Percentiles rank a stretch among this genome's conserved stretches.
Conservation (phyloP, 1,140 invertebrate species). For the Apis mellifera region DNA sequence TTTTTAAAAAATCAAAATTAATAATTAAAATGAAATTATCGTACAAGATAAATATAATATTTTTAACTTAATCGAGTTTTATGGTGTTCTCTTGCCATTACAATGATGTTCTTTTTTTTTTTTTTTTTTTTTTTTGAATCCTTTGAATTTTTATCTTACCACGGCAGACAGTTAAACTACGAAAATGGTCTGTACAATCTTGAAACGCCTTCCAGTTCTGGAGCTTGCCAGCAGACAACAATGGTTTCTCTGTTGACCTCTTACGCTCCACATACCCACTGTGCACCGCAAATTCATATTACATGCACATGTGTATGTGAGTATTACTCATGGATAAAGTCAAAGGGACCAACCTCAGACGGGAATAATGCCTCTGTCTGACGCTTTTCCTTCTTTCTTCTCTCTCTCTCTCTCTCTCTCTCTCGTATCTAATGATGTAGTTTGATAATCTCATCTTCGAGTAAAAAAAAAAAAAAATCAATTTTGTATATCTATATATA, state of each 20-base stretch:
- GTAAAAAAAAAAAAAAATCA: no score
- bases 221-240: slow-evolving; percentile 66
- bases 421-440: neutral
- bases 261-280: slow-evolving; percentile 66
- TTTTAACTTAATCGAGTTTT: no score
- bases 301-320: slow-evolving; percentile 28
- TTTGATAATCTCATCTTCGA: neutral
- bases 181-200: slow-evolving; percentile 25
- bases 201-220: slow-evolving; percentile 55
- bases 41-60: no score
- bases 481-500: no score
- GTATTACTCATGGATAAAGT: slow-evolving; percentile 45
- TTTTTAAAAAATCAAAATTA: no score
- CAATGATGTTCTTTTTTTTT: neutral
- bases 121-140: no score
- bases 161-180: slow-evolving; percentile 32
- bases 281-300: slow-evolving; percentile 50
- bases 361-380: slow-evolving; percentile 53
- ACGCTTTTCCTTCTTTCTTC: neutral
- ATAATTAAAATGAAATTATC: neutral
- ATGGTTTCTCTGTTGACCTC: slow-evolving; percentile 71
- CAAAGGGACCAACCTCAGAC: slow-evolving; percentile 50
- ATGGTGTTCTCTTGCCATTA: neutral
- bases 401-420: no score
- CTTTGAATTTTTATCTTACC: slow-evolving; percentile 3